These are phyloP conservation scores for Emydura subglobosa DNA, from an alignment of 2,113 vertebrate species.

Conservation along the genomic window DNA sequence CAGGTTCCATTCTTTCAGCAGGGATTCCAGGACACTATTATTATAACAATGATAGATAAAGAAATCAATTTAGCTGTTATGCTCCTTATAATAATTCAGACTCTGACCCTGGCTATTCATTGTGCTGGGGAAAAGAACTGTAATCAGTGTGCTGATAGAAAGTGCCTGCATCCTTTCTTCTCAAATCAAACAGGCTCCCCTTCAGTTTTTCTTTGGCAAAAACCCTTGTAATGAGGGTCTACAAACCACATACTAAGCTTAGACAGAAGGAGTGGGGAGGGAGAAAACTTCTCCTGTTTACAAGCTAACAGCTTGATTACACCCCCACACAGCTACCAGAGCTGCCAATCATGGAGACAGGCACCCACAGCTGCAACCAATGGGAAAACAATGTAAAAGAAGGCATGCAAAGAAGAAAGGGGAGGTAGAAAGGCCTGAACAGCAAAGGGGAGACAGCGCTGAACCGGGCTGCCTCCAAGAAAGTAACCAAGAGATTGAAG, in stretches of 20 bases:
- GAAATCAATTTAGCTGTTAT: slow-evolving; percentile 46
- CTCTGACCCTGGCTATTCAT: slow-evolving; percentile 22
- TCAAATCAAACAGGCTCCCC: neutral
- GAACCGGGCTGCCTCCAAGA: neutral
- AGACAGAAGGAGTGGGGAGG: neutral
- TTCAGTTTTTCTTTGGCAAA: slow-evolving; percentile 47
- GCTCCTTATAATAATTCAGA: slow-evolving; percentile 51
- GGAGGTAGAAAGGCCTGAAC: neutral
- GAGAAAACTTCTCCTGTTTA: neutral
- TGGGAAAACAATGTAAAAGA: neutral
- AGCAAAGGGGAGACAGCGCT: neutral
- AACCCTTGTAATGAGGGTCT: neutral
- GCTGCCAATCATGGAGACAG: neutral
- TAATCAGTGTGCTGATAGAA: slow-evolving; percentile 16
- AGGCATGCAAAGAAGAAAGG: neutral
- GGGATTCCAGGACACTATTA: slow-evolving; percentile 22
- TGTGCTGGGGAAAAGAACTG: slow-evolving; percentile 45
- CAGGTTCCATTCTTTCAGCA: slow-evolving; percentile 32
- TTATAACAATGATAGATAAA: slow-evolving; percentile 43
- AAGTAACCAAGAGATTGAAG: neutral
- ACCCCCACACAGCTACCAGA: neutral
- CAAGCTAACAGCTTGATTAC: neutral
- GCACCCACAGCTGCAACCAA: neutral
- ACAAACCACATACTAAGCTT: neutral
- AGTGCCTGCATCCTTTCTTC: slow-evolving; percentile 15